Evolutionary conservation across 2,888 invertebrate species (phyloP).

Genomic region (Drosophila borealis): DNA sequence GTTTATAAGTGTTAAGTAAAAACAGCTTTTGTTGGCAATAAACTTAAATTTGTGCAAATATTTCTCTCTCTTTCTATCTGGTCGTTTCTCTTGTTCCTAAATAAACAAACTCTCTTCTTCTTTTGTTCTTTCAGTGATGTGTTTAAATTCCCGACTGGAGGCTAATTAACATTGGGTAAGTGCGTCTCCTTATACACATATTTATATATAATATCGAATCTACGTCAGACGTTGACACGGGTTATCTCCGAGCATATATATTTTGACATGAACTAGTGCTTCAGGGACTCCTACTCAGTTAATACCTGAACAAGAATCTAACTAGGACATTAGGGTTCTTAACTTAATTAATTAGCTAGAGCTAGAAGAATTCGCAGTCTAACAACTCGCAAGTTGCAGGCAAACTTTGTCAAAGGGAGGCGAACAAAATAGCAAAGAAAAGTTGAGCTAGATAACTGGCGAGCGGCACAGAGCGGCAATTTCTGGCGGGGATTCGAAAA

Average conservation of each 20-base stretch:
- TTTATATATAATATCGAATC: too few species aligned
- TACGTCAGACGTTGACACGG: too few species aligned
- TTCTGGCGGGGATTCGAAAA: neutral
- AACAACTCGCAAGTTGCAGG: constrained; percentile 46
- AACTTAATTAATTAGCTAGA: constrained; percentile 57
- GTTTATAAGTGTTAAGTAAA: too few species aligned
- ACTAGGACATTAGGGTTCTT: constrained; percentile 48
- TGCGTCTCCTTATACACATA: too few species aligned
- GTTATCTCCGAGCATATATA: constrained; percentile 4
- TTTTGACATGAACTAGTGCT: neutral
- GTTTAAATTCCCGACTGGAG: too few species aligned
- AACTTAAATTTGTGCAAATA: too few species aligned
- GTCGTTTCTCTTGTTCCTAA: too few species aligned
- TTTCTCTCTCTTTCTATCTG: too few species aligned
- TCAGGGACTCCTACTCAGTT: constrained; percentile 3
- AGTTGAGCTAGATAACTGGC: constrained; percentile 19
- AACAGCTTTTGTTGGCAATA: too few species aligned
- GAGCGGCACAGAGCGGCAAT: neutral
- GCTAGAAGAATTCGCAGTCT: constrained; percentile 48
- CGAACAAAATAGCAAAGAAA: constrained; percentile 24
- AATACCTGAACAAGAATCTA: constrained; percentile 33
- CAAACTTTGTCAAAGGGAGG: constrained; percentile 49
- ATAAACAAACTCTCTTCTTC: too few species aligned
- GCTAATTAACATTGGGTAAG: too few species aligned
- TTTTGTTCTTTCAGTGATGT: too few species aligned